These are phyloP conservation scores for Eupithecia exiguata DNA, from an alignment of 2,888 invertebrate genomes.

Conservation along the genomic window DNA sequence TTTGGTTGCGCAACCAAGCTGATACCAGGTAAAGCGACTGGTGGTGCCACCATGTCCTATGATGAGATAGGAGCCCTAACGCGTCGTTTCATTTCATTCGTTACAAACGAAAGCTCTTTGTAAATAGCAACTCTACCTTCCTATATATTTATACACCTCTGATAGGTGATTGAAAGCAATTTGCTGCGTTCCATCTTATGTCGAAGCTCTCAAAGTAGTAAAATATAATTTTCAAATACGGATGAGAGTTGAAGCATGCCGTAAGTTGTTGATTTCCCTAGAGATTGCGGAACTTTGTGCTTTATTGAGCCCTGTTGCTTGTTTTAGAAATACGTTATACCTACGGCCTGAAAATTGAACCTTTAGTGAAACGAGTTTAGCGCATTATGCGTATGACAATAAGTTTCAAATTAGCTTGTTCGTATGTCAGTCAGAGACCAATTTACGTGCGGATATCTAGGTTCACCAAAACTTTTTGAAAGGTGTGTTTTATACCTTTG, in stretches of 20 bases:
- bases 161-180: not conserved
- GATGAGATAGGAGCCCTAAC: no score
- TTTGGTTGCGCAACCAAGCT: no score
- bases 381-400: not conserved
- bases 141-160: not conserved
- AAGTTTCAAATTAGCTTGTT: conserved; percentile 11
- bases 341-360: not conserved
- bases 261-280: conserved; percentile 43
- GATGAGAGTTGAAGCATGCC: conserved; percentile 36
- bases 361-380: not conserved
- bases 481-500: conserved; percentile 37
- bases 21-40: no score
- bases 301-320: conserved; percentile 42
- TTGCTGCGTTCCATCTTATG: not conserved
- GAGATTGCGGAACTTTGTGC: conserved; percentile 39
- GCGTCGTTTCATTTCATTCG: not conserved
- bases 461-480: conserved; percentile 38
- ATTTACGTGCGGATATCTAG: conserved; percentile 5
- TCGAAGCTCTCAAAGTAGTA: conserved; percentile 3
- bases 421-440: not conserved
- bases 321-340: conserved; percentile 34
- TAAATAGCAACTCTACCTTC: not conserved
- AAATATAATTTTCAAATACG: conserved; percentile 28
- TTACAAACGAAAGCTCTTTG: not conserved
- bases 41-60: no score